Conservation (phyloP, 1,140 invertebrate genomes). For the Papilio polytes region DNA sequence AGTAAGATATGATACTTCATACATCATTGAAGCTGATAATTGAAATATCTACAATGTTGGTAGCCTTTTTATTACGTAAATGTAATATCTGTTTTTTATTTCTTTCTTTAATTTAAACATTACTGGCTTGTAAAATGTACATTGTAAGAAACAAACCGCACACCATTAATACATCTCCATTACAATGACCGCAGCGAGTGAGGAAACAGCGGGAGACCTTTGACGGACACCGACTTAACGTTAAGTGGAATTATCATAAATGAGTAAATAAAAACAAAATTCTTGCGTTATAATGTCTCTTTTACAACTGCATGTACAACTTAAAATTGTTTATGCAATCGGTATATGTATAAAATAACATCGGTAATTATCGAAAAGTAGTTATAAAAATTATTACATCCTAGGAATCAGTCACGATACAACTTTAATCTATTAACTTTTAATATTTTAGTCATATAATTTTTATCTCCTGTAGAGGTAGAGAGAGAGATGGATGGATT, state of each 20-base stretch:
- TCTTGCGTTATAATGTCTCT: conserved; percentile 18
- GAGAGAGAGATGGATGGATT: too few species aligned
- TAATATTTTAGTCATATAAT: too few species aligned
- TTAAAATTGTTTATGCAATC: not conserved
- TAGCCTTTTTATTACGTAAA: not conserved
- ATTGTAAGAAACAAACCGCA: conserved; percentile 13
- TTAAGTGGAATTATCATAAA: conserved; percentile 41
- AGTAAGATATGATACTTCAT: too few species aligned
- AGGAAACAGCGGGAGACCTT: conserved; percentile 31
- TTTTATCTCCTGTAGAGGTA: too few species aligned
- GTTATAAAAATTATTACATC: too few species aligned
- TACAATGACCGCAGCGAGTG: conserved; percentile 28
- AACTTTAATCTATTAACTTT: too few species aligned
- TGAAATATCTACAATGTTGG: too few species aligned
- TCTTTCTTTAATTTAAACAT: conserved; percentile 4
- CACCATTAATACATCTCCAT: conserved; percentile 21
- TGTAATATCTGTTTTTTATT: not conserved
- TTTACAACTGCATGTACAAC: not conserved
- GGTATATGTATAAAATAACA: too few species aligned
- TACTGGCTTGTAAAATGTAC: conserved; percentile 16
- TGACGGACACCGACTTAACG: conserved; percentile 27
- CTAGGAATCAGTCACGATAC: too few species aligned
- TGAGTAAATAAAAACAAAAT: conserved; percentile 36
- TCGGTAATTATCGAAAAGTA: too few species aligned
- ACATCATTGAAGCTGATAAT: too few species aligned